Evolutionary conservation across 2,888 invertebrate genomes (phyloP), one percentile per base, ranked within the genome.

Genomic region (Chrysodeixis includens): DNA sequence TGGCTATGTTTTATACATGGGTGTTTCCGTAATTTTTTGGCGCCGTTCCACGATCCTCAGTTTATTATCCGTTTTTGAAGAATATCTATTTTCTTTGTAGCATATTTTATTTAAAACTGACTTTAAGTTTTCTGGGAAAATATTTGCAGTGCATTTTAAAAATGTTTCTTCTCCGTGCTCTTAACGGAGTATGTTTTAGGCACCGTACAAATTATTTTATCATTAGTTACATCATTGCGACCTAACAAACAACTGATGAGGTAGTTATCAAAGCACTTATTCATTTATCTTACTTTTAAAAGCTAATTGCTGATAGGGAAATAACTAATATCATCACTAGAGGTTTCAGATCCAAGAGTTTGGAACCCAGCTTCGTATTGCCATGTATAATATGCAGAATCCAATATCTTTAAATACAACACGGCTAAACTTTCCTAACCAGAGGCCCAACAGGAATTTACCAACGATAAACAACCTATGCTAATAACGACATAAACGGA

Each of bases 11-110:
- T 59, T 60, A 66, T 65, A 62, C 58, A 67, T 61, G 62, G 54
- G 54, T 71, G 62, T 54, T 68, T 80, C 65, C 66, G 66, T 63
- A 58, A 62, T 61, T 68, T 77, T 79, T 77, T 78, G 78, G 78
- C 78, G 59, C 60, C 56, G 69, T 53, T 69, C 78, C 75, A 79
- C 49, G 53, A 46, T 63, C 30, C 68, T 30, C 62, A 66, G 65
- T 69, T 65, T 67, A 61, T 71, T 55, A 64, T 67, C 54, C 56
- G 57, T 65, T 69, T 79, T 69, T 79, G 63, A 77, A 62, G 64
- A 72, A 72, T 69, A 44, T 59, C 20, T 62, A 22, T 59, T 60
- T 55, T 55, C 9, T 60, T 22, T 49, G 52, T 12, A 18, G 59
- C 5, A 1, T 56, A 16, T 63, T 64, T 54, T 22, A 40, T 57